Base-by-base conservation (phyloP, 2,888 invertebrate species). In the Pseudococcus viburni region DNA sequence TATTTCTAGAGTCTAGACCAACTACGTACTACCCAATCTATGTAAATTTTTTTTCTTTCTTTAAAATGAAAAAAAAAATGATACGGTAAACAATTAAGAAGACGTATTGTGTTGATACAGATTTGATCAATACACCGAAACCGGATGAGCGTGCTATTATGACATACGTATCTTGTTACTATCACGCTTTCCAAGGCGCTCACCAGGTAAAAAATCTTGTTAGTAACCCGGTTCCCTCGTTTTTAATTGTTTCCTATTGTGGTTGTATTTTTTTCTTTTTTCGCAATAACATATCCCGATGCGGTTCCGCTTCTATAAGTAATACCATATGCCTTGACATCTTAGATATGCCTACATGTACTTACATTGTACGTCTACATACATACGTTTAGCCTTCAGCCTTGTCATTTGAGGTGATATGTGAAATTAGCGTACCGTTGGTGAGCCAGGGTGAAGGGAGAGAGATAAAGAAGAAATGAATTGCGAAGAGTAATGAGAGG, bases 111-210 rank as follows among this genome's bases (percentile, higher is more conserved):
- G 42, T 88, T 51, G 51, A 84, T 91, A 90, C 93, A 99, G 99
- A 99, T 96, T 95, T 99, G 95, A 98, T 99, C 94, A 99, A 99
- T 96, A 98, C 98, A 92, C 98, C 97, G 92, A 99, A 98, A 94
- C 99, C 99, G 93, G 99, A 99, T 94, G 99, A 99, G 94, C 96
- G 99, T 93, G 99, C 99, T 93, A 98, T 99, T 93, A 99, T 99
- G 99, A 99, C 99, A 92, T 99, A 99, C 93, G 99, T 99, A 93
- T 99, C 99, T 93, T 99, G 99, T 94, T 99, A 99, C 95, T 99
- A 99, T 94, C 99, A 99, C 94, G 99, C 99, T 93, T 99, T 99
- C 96, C 98, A 99, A 94, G 99, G 99, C 94, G 98, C 98, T 92
- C 97, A 97, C 94, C 98, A 98, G 98, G 98, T 98, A 91, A 89